Evolutionary conservation across 1,140 invertebrate species (phyloP).

Genomic region (Aphelinus certus): DNA sequence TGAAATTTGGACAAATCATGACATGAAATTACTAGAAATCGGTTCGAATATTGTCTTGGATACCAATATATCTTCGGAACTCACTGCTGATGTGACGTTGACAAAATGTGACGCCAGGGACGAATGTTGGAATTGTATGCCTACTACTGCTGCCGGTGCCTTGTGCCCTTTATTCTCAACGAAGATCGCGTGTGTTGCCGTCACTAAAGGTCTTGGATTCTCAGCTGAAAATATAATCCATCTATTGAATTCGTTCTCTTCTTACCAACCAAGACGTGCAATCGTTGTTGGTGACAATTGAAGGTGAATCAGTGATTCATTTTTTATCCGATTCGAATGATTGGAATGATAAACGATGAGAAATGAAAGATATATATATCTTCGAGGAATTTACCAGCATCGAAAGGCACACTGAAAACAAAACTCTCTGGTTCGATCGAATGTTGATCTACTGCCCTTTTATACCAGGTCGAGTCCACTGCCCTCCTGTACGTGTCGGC

Average conservation of each 20-base stretch:
- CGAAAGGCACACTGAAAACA: constrained; percentile 90
- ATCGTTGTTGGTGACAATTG: too few relatives aligned
- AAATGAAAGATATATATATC: background rate
- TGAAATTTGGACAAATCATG: constrained; percentile 54
- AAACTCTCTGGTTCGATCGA: constrained; percentile 87
- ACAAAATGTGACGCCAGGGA: constrained; percentile 83
- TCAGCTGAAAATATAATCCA: constrained; percentile 50
- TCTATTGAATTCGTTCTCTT: too few relatives aligned
- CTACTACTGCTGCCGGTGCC: constrained; percentile 90
- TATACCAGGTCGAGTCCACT: constrained; percentile 92
- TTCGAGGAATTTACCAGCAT: constrained; percentile 69
- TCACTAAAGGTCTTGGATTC: constrained; percentile 75
- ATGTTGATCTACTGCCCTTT: constrained; percentile 91
- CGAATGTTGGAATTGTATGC: constrained; percentile 84
- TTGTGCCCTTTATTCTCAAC: constrained; percentile 83
- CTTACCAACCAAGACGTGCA: too few relatives aligned
- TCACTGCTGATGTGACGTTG: constrained; percentile 85
- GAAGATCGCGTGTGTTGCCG: constrained; percentile 91
- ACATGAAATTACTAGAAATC: background rate
- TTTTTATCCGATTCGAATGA: too few relatives aligned
- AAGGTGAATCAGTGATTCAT: too few relatives aligned
- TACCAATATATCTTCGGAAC: constrained; percentile 39
- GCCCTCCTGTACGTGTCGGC: constrained; percentile 82
- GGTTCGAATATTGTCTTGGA: background rate
- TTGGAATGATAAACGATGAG: too few relatives aligned